Base-by-base conservation (phyloP, 1,140 invertebrate genomes). In the Zaprionus capensis region DNA sequence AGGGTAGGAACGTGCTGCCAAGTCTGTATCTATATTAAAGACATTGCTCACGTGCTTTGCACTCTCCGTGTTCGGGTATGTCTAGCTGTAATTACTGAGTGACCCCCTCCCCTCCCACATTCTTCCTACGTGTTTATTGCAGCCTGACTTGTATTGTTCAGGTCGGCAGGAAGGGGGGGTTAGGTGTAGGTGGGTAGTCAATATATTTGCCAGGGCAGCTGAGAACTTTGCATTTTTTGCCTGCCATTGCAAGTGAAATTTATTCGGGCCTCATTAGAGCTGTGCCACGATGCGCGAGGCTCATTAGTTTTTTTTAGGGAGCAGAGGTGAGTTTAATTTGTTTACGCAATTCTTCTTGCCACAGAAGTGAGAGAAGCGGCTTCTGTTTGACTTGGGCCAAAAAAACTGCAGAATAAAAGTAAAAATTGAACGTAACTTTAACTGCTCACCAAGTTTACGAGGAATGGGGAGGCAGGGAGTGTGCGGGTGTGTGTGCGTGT, bases 271-370 rank as follows among this genome's bases (percentile, higher is more conserved):
- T 72, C 70, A 77, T 77, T 77, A 67, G 41, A 67, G 28, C 24
- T 70, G 59, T 56, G 49, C 20, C 41, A 12, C 31, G 36, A 57
- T 2, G 51, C 4, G 51, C 53, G 28, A 61, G 36, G 63, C 44
- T 70, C 66, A 55, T 74, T 74, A 69, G 71, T 65, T 75, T 26
- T 51, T 49, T 26, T 17, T 71, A 56, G 0, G 9, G 28, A 0
- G 46, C 71, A 12, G n/a, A 68, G 44, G n/a, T n/a, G 41, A 2
- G 51, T 67, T 85, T 85, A 85, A 84, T 85, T 85, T 85, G 82
- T 81, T 84, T 78, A 71, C 83, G 88, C 83, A 83, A 88, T 88
- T 88, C 84, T 76, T 17, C n/a, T 74, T 44, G 76, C 70, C 63
- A 36, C 34, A 49, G 56, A 24, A 15, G 38, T 46, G 41, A 9